A percentile compares a stretch with the other conserved stretches of the same genome.
Evolutionary conservation across 2,113 vertebrate species (phyloP).

Genomic region (Rhynchopsitta pachyrhyncha): DNA sequence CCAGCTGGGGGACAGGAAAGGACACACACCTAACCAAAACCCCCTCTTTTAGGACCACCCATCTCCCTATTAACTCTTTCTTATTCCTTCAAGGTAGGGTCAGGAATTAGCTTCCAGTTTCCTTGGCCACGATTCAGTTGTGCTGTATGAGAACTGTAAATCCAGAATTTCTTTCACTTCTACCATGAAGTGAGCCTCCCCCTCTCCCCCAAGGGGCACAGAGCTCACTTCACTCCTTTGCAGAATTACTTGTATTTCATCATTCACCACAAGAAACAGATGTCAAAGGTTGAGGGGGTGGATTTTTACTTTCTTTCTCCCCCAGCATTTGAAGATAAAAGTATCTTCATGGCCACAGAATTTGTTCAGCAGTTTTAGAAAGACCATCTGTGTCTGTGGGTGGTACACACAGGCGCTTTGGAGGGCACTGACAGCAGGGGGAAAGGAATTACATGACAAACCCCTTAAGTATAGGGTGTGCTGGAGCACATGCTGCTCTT

Average conservation of each 20-base stretch:
- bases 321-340: neutral
- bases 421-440: neutral
- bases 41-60: neutral
- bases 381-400: conserved; percentile 40
- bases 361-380: conserved; percentile 11
- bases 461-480: neutral
- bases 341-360: neutral
- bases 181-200: neutral
- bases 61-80: neutral
- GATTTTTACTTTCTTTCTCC: neutral
- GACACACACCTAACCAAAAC: neutral
- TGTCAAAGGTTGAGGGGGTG: neutral
- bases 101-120: neutral
- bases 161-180: neutral
- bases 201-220: neutral
- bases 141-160: neutral
- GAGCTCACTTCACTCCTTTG: neutral
- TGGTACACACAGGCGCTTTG: neutral
- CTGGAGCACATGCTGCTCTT: neutral
- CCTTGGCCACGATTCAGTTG: neutral
- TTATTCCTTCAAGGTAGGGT: neutral
- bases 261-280: neutral
- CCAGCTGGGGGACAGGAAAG: neutral
- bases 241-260: conserved; percentile 3
- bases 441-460: conserved; percentile 7